Evolutionary conservation across 2,797 vertebrate species (phyloP), one percentile per base, ranked within the genome.

Genomic region (Phoeniculus purpureus): DNA sequence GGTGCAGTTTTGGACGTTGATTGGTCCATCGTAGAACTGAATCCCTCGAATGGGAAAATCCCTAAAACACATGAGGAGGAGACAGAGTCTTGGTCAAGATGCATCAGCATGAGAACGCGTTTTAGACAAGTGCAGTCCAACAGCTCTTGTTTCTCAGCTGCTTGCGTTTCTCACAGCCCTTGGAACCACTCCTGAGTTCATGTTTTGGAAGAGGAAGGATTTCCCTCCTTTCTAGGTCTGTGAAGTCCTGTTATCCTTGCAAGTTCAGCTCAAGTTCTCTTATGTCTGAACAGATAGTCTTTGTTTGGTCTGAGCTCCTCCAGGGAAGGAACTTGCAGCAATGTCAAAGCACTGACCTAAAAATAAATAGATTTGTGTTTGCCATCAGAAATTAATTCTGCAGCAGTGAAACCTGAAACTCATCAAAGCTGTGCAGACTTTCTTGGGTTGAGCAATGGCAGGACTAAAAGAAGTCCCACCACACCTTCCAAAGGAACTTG

Each of bases 1-100:
- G 0, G 99, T 99, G 89, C 99, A 99, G 96, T 99, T 99, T 97
- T 99, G 98, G n/a, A 99, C 95, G 0, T 98, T 99, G 97, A 99
- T 98, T 5, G 99, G 99, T 5, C 99, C 99, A 0, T 99, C 99
- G 0, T 99, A 99, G 95, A 99, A 98, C 97, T 99, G 99, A 87
- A 99, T 98, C 22, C 99, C 99, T 56, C 99, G 98, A 81, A 99
- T 98, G 0, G 99, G 99, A 82, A 99, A 99, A 86, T 99, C 98
- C 91, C 99, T 99, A 45, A 68, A 96, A 85, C 0, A 14, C 52
- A 37, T 58, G 78, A 14, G 22, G 43, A 73, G 54, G 64, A 85
- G 31, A 78, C 10, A 84, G 34, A 70, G 31, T 81, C 15, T 12
- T 6, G n/a, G 27, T 94, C 66, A 68, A 0, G 48, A n/a, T 34